Evolutionary conservation across 37 sponge, comb jelly and placozoan species (phyloP), one percentile per base, ranked within the genome.

Genomic region (Aplysina aerophoba): DNA sequence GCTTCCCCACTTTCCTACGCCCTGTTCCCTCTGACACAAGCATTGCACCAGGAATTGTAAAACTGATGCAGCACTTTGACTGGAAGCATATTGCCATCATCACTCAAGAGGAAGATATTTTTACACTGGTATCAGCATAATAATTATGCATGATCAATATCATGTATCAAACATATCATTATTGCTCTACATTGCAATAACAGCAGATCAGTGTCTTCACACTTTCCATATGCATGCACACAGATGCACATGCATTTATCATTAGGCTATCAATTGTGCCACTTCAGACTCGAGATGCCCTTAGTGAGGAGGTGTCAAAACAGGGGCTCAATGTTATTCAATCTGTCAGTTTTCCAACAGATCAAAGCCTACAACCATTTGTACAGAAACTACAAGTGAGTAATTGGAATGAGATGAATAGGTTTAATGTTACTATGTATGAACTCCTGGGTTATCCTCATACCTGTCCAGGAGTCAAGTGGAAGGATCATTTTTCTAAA

Each of bases 401-500:
- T 58, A 58, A n/a, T n/a, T n/a, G n/a, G n/a, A n/a, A n/a, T n/a
- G n/a, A n/a, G n/a, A n/a, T n/a, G n/a, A n/a, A n/a, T n/a, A n/a
- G n/a, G n/a, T n/a, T n/a, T n/a, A n/a, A n/a, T n/a, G n/a, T n/a
- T n/a, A n/a, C n/a, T n/a, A n/a, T n/a, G n/a, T n/a, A n/a, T n/a
- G n/a, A n/a, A n/a, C n/a, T n/a, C n/a, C n/a, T n/a, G n/a, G n/a
- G n/a, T n/a, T n/a, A n/a, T n/a, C n/a, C n/a, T n/a, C n/a, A n/a
- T 73, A 12, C 21, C 36, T 82, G 22, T 65, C 84, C 86, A 71
- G 83, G 30, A 84, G 86, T 80, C 87, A 86, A 53, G 56, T 75
- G 78, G 79, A 19, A 66, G 93, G 33, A 86, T 92, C 6, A 84
- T 92, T 6, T 92, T 92, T 65, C 30, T 92, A 8, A 89, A 87